Evolutionary conservation across 2,888 invertebrate species (phyloP), one percentile per base, ranked within the genome.

Genomic region (Eilema griseolum): DNA sequence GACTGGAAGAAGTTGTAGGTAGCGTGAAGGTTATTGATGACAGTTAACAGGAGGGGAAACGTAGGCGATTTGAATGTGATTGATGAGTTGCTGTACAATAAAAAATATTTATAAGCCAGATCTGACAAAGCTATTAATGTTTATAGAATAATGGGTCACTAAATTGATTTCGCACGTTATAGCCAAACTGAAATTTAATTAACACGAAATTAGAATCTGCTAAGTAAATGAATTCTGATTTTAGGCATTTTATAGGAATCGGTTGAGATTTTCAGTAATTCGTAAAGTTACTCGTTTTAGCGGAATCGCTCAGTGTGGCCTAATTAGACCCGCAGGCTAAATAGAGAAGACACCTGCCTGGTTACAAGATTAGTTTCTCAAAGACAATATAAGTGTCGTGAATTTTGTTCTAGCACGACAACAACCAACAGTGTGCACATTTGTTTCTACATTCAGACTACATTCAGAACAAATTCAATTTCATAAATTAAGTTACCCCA

Each of bases 1-100:
- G 69, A 69, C 61, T 33, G 12, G 61, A 31, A 71, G 67, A 65
- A 33, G 69, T 37, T 70, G 69, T 57, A 60, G 24, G 71, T 67
- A 72, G 68, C 57, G 59, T 12, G 71, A 74, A 72, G 56, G 67
- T 74, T 77, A 75, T 16, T 56, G 72, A 60, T 79, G 78, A 59
- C 64, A 75, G 77, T 70, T 68, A 79, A 79, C 69, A 69, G 67
- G 69, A 74, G 72, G 61, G 61, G 70, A 72, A 67, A 71, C 63
- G 67, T 59, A 20, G 41, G 33, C 52, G 41, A 46, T 46, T 46
- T 61, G 8, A 33, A 10, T 62, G 28, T 76, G 78, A 79, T 77
- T 72, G 75, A 78, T 77, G 77, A 72, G 66, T 12, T 1, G 20
- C 46, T 3, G 46, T 3, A 59, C 23, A 59, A 23, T 23, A 20